Evolutionary conservation across 2,888 invertebrate species (phyloP), one percentile per base, ranked within the genome.

Genomic region (Pandemis corylana): DNA sequence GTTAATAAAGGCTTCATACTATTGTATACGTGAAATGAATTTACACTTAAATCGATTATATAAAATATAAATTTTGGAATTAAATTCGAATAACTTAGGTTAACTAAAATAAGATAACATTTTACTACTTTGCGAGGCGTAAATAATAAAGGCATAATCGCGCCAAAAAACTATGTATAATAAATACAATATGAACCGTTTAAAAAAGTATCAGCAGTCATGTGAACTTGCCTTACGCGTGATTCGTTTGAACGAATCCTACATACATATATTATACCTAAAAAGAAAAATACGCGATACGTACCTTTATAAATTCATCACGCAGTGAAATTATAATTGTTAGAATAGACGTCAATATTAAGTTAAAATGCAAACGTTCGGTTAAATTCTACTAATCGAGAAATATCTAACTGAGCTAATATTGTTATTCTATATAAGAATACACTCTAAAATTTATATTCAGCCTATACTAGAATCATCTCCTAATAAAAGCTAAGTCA

Each of bases 91-190:
- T 59, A 28, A 28, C 59, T 20, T 59, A 59, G 12, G n/a, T 12
- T 28, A 59, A 46, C 20, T 46, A 68, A 56, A 42, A 56, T 68
- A 15, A 59, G 42, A 51, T 42, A 59, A 42, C n/a, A 53, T 59
- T 59, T 20, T 51, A 51, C 42, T 68, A 67, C 2, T 13, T 46
- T 72, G 72, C 68, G 72, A 72, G 72, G 72, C 36, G 5, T 68
- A 63, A 12, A 68, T 63, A n/a, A n/a, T n/a, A 36, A 44, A 65
- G 1, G 28, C 28, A 28, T 3, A 59, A 7, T 28, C 9, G 9
- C 7, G 9, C 9, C 15, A 12, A 51, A 13, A 20, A 20, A 1
- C 20, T 20, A 20, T n/a, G n/a, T n/a, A n/a, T 20, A 20, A 20
- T 20, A 20, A 20, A 20, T 20, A 20, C 20, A 20, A 20, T 20